Base-by-base conservation (phyloP, 2,797 vertebrate genomes). In the Pangasius sanitwongsei region DNA sequence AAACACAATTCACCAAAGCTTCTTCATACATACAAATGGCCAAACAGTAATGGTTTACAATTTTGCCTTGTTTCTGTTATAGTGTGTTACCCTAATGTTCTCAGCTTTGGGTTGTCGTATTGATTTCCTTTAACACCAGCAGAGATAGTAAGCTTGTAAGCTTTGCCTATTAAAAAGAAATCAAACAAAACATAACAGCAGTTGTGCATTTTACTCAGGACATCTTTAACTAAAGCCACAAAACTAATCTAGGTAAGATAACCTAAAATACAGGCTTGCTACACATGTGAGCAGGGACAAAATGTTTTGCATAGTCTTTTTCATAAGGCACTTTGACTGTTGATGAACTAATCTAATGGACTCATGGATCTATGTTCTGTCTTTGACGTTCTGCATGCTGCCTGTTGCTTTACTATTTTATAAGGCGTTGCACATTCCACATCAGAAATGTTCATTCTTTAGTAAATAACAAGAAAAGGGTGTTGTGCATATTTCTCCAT, bases 271-370 rank as follows among this genome's bases (percentile, higher is more conserved):
- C 69, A 80, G 74, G 84, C 67, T 69, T 87, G 94, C 95, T 95
- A 97, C 96, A 95, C 94, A 95, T 96, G 94, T 94, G 94, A 96
- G 93, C 91, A 94, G 94, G 93, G 86, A 93, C 90, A 96, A 96
- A 92, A 92, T 74, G 83, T 77, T 94, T 97, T 99, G 98, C 98
- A 99, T 99, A 99, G 98, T 96, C 95, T 93, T 95, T 95, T 94
- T 97, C 94, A 93, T 97, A 99, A 99, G 98, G 98, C 98, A 99
- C 98, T 48, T 95, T 57, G 94, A 94, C 93, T 93, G 95, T 96
- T 95, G 89, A 95, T 96, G 95, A 96, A 94, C 93, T 85, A 90
- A 90, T 92, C 90, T 89, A 93, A 91, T 95, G 89, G 95, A 93
- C 23, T 93, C 50, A 88, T 89, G 89, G 85, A 88, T 86, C 72